Evolutionary conservation across 2,888 invertebrate genomes (phyloP).

Genomic region (Synergus itoensis): DNA sequence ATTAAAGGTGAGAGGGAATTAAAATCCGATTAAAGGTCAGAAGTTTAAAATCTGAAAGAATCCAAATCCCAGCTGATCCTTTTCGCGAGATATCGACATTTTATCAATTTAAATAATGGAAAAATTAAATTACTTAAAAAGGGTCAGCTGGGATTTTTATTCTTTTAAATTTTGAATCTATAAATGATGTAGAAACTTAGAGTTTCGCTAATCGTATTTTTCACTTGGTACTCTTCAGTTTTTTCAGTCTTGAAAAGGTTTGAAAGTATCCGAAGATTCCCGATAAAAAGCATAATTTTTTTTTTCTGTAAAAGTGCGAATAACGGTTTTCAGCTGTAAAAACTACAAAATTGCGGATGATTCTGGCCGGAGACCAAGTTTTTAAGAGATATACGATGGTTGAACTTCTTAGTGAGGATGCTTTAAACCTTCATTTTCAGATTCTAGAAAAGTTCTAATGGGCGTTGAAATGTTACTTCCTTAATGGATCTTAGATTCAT

Average conservation of each 20-base stretch:
- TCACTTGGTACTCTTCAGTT: too few species aligned
- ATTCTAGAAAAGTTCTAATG: conserved; percentile 7
- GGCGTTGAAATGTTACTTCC: not conserved
- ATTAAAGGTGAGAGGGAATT: not conserved
- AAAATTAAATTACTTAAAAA: too few species aligned
- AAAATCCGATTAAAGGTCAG: too few species aligned
- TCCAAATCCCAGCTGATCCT: too few species aligned
- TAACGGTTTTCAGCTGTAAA: not conserved
- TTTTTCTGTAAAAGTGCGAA: not conserved
- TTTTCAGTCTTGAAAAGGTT: not conserved
- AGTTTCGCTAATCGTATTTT: too few species aligned
- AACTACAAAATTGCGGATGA: not conserved
- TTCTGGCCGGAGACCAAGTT: conserved; percentile 17
- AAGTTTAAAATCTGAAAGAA: too few species aligned
- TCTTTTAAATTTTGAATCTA: too few species aligned
- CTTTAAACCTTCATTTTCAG: not conserved
- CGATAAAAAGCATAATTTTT: not conserved
- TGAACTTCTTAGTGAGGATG: not conserved
- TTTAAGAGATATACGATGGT: not conserved
- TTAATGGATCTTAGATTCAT: not conserved
- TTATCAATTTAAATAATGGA: too few species aligned
- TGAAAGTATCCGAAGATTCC: not conserved
- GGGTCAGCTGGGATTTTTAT: too few species aligned
- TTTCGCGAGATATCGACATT: too few species aligned
- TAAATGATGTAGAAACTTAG: too few species aligned